These are phyloP conservation scores for Caenorhabditis uteleia DNA, from an alignment of 2,888 invertebrate genomes.

Conservation along the genomic window DNA sequence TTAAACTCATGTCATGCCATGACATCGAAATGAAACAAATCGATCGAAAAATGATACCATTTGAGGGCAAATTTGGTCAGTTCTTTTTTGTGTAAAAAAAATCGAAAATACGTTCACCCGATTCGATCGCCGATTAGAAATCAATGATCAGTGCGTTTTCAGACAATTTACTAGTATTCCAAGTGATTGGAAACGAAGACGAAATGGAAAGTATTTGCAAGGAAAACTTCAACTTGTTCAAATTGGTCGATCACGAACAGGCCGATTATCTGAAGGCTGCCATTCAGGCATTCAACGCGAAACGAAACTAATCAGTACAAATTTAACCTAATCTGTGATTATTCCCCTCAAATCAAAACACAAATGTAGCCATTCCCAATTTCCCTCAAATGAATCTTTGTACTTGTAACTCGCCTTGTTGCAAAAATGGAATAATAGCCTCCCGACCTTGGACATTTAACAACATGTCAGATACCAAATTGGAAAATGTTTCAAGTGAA, in stretches of 20 bases:
- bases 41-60: conserved; percentile 16
- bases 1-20: conserved; percentile 13
- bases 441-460: too few relatives aligned
- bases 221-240: conserved; percentile 15
- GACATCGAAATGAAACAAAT: conserved; percentile 14
- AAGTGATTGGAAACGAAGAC: conserved; percentile 11
- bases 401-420: too few relatives aligned
- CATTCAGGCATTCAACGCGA: background rate
- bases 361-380: too few relatives aligned
- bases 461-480: too few relatives aligned
- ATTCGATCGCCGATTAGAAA: too few relatives aligned
- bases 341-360: background rate
- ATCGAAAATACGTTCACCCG: too few relatives aligned
- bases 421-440: too few relatives aligned
- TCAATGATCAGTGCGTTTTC: too few relatives aligned
- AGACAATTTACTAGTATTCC: conserved; percentile 28
- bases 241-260: background rate
- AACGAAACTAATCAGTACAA: background rate
- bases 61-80: conserved; percentile 18
- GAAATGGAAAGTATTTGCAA: conserved; percentile 7
- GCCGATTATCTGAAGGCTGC: background rate
- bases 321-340: too few relatives aligned
- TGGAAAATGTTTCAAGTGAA: too few relatives aligned
- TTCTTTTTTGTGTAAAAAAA: background rate
- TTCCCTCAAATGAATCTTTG: too few relatives aligned